Evolutionary conservation across 2,797 vertebrate genomes (phyloP), one percentile per base, ranked within the genome.

Genomic region (Amblyraja radiata): DNA sequence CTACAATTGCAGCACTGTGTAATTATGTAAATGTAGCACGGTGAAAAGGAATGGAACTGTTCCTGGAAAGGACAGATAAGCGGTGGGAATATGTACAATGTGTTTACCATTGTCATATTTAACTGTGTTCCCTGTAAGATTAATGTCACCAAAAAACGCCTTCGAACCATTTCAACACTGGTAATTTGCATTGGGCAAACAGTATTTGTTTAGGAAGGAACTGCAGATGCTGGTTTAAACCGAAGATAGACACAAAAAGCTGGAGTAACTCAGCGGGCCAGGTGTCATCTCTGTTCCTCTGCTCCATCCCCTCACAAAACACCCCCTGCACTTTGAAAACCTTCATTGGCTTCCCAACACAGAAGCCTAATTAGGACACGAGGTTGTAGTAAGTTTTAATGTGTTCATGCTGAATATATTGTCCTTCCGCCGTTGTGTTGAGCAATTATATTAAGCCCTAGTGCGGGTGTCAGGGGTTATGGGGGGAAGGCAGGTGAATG

Each of bases 61-160:
- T 93, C 93, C 94, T 94, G 94, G 93, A 93, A 68, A 93, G 93
- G 90, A 92, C 94, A 92, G 94, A 95, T 95, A 95, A 94, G 94
- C 93, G 93, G 93, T 93, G 93, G 93, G 93, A 92, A 92, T 92
- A 76, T 58, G 71, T n/a, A 39, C 90, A 11, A 16, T 25, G 21
- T 92, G 90, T 74, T 92, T 92, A 92, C 90, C 90, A 92, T 92
- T 92, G 90, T 92, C 90, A 76, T 92, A 71, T 92, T 92, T 92
- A 73, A 92, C 90, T 76, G 90, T 92, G 71, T 74, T 74, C 71
- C 90, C 90, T 92, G 90, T 73, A 92, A 92, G 90, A 92, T 92
- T 92, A 92, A 92, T 92, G 90, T 92, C 90, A 92, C 71, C 2
- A 32, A 32, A 74, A 68, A n/a, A 18, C 25, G 71, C 46, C 76